These are phyloP conservation scores for Piezodorus guildinii DNA, from an alignment of 1,140 invertebrate species.

Conservation along the genomic window DNA sequence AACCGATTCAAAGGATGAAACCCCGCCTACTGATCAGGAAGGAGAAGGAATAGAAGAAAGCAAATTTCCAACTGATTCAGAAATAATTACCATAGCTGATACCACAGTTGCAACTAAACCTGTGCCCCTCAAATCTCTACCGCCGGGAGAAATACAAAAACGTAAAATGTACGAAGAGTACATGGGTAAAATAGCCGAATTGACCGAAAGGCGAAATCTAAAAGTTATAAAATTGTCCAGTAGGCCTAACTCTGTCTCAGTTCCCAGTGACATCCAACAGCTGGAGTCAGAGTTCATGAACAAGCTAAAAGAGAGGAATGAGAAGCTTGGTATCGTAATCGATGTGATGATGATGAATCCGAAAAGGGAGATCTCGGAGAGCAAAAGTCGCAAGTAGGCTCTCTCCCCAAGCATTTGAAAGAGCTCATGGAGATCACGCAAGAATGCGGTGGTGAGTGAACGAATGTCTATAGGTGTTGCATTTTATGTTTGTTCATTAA, in stretches of 20 bases:
- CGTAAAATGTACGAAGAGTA: constrained; percentile 74
- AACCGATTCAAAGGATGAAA: background rate
- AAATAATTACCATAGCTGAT: too few species aligned
- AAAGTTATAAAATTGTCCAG: constrained; percentile 59
- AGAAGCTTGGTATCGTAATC: constrained; percentile 41
- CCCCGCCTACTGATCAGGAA: background rate
- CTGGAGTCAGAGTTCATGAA: constrained; percentile 29
- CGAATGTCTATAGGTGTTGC: background rate
- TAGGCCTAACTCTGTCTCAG: constrained; percentile 25
- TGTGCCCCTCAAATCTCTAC: constrained; percentile 31
- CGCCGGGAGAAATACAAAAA: constrained; percentile 50
- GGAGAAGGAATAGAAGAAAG: too few species aligned
- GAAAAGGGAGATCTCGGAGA: background rate
- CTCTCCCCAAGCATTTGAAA: constrained; percentile 55
- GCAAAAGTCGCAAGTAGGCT: constrained; percentile 25
- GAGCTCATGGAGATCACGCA: constrained; percentile 54
- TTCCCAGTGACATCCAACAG: constrained; percentile 9
- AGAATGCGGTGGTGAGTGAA: constrained; percentile 30
- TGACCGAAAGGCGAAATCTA: constrained; percentile 60
- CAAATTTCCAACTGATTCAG: too few species aligned
- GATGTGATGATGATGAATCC: constrained; percentile 25
- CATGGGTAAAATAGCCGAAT: constrained; percentile 59
- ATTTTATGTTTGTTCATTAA: background rate
- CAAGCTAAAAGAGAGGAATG: constrained; percentile 36
- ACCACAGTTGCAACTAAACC: too few species aligned